These are phyloP conservation scores for Pholis gunnellus DNA, from an alignment of 2,113 vertebrate species.

Conservation along the genomic window DNA sequence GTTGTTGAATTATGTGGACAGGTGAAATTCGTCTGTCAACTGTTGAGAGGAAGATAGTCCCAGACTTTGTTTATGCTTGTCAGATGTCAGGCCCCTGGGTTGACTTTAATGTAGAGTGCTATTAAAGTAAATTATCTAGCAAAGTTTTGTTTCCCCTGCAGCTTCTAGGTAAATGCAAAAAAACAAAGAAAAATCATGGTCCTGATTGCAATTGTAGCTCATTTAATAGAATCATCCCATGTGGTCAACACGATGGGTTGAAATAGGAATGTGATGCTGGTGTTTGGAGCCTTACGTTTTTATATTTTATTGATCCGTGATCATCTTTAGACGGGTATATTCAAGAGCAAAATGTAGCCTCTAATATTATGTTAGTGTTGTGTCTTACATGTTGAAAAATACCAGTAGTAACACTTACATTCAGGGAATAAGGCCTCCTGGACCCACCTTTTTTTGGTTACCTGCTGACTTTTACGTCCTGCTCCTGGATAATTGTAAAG, in stretches of 20 bases:
- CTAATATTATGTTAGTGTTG: neutral
- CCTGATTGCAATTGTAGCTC: neutral
- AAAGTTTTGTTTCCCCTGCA: constrained; percentile 11
- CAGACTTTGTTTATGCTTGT: constrained; percentile 68
- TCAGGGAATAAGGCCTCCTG: constrained; percentile 12
- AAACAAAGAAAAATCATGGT: neutral
- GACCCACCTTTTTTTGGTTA: constrained; percentile 26
- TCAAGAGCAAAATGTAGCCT: neutral
- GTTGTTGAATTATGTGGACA: constrained; percentile 70
- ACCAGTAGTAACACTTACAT: neutral
- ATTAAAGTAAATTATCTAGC: constrained; percentile 35
- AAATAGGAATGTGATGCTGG: neutral
- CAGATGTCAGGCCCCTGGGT: constrained; percentile 51
- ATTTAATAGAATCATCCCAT: neutral
- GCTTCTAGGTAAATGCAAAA: constrained; percentile 3
- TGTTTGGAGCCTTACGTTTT: neutral
- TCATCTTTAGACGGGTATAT: neutral
- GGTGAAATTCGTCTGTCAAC: constrained; percentile 74
- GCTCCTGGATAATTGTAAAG: constrained; percentile 45
- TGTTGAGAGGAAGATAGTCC: constrained; percentile 41
- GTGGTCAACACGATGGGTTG: neutral
- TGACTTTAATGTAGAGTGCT: neutral
- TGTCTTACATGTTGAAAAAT: constrained; percentile 3
- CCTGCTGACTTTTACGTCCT: constrained; percentile 41
- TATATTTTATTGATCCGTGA: neutral